A percentile compares a stretch with the other conserved stretches of the same genome.
These are phyloP conservation scores for Coenonympha arcania DNA, from an alignment of 2,888 invertebrate genomes.

Conservation along the genomic window DNA sequence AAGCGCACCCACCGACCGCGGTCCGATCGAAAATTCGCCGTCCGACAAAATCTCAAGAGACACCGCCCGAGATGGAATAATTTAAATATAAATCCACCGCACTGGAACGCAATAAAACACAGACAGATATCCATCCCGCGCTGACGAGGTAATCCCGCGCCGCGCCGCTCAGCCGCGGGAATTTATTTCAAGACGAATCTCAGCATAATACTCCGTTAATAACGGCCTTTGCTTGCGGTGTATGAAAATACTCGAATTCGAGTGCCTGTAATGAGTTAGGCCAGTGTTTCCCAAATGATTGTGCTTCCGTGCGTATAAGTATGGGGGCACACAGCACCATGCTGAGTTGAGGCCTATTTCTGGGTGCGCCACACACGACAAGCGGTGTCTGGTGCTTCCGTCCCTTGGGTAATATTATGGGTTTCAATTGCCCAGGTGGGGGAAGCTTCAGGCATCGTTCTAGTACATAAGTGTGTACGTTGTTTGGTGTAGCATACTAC, in stretches of 20 bases:
- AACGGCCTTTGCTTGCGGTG: conserved; percentile 25
- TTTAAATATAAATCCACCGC: conserved; percentile 54
- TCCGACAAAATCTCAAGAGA: conserved; percentile 29
- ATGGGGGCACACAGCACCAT: too few species aligned
- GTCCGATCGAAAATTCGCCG: conserved; percentile 21
- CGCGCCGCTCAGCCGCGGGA: conserved; percentile 45
- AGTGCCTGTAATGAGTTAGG: conserved; percentile 16
- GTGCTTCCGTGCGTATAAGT: too few species aligned
- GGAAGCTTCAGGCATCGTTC: too few species aligned
- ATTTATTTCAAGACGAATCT: conserved; percentile 53
- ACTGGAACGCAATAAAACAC: conserved; percentile 54
- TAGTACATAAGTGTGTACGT: too few species aligned
- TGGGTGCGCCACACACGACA: too few species aligned
- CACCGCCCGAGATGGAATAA: conserved; percentile 52
- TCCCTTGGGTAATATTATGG: too few species aligned
- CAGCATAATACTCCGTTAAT: conserved; percentile 50
- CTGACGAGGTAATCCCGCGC: conserved; percentile 53
- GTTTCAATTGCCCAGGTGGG: too few species aligned
- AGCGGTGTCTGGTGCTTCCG: too few species aligned
- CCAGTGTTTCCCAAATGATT: too few species aligned
- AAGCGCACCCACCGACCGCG: conserved; percentile 9
- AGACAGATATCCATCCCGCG: conserved; percentile 47
- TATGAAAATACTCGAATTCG: conserved; percentile 29
- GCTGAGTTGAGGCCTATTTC: too few species aligned
- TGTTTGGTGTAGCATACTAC: too few species aligned